A percentile compares a stretch with the other conserved stretches of the same genome.
Evolutionary conservation across 2,888 invertebrate species (phyloP).

Genomic region (Acanthopleura granulata): DNA sequence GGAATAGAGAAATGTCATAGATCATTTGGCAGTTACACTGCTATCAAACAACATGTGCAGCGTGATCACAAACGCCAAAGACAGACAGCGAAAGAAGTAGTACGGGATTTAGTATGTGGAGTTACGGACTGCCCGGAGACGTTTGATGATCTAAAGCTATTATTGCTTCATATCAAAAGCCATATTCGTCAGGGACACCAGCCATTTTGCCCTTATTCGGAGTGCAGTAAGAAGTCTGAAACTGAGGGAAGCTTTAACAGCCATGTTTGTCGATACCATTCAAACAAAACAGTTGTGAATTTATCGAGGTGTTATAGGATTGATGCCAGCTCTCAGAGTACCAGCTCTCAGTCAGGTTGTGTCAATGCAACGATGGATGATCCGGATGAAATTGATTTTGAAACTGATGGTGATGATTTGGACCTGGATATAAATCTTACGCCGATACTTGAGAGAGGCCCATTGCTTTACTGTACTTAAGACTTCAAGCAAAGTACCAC

Average conservation of each 20-base stretch:
- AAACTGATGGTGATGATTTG: background rate
- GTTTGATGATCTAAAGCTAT: background rate
- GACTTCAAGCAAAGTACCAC: slow-evolving; percentile 22
- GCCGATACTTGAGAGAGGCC: background rate
- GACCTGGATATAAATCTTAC: background rate
- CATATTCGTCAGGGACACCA: slow-evolving; percentile 19
- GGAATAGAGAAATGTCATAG: slow-evolving; percentile 9
- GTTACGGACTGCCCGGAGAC: background rate
- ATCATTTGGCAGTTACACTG: slow-evolving; percentile 5
- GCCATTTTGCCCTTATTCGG: slow-evolving; percentile 20
- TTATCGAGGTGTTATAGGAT: background rate
- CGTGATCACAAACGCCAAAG: background rate
- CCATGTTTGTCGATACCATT: slow-evolving; percentile 20
- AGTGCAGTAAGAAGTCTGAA: too few relatives aligned
- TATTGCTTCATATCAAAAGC: slow-evolving; percentile 18
- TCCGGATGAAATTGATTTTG: slow-evolving; percentile 17
- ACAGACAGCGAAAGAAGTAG: background rate
- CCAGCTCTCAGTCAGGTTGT: background rate
- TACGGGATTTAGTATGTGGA: background rate
- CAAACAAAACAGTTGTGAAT: background rate
- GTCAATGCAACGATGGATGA: background rate
- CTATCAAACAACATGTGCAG: slow-evolving; percentile 16
- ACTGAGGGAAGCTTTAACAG: slow-evolving; percentile 3
- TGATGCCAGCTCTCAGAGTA: background rate
- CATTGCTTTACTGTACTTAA: slow-evolving; percentile 15